These are phyloP conservation scores for Smutsia gigantea DNA, from an alignment of 2,797 vertebrate species.

Conservation along the genomic window DNA sequence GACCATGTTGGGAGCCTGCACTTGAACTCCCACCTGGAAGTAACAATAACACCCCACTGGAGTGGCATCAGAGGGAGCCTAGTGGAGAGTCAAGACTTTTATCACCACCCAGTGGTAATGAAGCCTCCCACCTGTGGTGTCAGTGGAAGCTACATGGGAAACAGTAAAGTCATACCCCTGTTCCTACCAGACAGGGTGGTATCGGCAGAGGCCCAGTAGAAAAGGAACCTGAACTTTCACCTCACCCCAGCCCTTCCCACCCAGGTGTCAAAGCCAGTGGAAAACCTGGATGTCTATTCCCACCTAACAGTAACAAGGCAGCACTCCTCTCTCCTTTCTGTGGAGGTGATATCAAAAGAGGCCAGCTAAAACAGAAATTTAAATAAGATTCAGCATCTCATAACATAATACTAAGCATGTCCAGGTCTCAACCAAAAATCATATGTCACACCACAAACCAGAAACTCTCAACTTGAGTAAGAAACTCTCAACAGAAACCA, in stretches of 20 bases:
- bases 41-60: background rate
- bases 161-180: background rate
- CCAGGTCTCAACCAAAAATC: background rate
- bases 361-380: slow-evolving; percentile 9
- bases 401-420: background rate
- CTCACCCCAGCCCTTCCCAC: background rate
- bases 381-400: background rate
- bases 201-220: background rate
- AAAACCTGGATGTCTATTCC: background rate
- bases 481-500: background rate
- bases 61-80: background rate
- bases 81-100: background rate
- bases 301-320: background rate
- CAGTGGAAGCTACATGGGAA: background rate
- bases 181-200: background rate
- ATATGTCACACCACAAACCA: background rate
- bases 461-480: slow-evolving; percentile 29
- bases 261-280: background rate
- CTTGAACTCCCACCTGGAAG: background rate
- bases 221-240: background rate
- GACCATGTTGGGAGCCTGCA: background rate
- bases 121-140: background rate
- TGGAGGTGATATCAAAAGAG: background rate
- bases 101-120: background rate
- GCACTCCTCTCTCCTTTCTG: background rate